Percentiles rank a stretch among this genome's conserved stretches.
Evolutionary conservation across 2,113 vertebrate species (phyloP).

Genomic region (Poecile atricapillus): DNA sequence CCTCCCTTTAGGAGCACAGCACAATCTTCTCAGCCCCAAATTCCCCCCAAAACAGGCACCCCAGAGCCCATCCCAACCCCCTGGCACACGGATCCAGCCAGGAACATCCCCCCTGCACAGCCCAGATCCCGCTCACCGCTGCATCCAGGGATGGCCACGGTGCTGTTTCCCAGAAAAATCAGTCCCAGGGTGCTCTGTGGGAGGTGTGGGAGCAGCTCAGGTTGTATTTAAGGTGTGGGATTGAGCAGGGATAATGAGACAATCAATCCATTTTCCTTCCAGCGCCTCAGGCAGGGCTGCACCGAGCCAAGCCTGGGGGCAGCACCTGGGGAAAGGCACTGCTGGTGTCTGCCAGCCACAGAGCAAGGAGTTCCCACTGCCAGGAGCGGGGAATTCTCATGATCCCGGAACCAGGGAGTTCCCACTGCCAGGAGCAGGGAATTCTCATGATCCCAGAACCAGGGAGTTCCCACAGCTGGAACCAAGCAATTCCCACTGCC

Average conservation of each 20-base stretch:
- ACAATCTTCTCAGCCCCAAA: background rate
- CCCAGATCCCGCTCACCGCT: background rate
- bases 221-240: slow-evolving; percentile 22
- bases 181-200: rapidly evolving
- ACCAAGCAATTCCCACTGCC: rapidly evolving
- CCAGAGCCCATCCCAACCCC: background rate
- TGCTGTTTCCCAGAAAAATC: background rate
- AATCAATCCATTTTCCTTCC: slow-evolving; percentile 6
- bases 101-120: background rate
- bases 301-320: background rate
- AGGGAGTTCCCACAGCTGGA: rapidly evolving
- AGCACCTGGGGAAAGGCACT: background rate
- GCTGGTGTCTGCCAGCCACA: rapidly evolving
- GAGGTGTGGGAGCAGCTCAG: background rate
- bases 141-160: rapidly evolving
- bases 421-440: background rate
- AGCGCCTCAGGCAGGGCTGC: background rate
- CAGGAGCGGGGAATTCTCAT: rapidly evolving
- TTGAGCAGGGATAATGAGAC: background rate
- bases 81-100: rapidly evolving
- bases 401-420: too few relatives aligned
- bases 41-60: rapidly evolving
- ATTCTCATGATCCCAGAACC: background rate
- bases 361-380: rapidly evolving
- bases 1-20: background rate